These are phyloP conservation scores for Sicus ferrugineus DNA, from an alignment of 2,888 invertebrate species.

Conservation along the genomic window DNA sequence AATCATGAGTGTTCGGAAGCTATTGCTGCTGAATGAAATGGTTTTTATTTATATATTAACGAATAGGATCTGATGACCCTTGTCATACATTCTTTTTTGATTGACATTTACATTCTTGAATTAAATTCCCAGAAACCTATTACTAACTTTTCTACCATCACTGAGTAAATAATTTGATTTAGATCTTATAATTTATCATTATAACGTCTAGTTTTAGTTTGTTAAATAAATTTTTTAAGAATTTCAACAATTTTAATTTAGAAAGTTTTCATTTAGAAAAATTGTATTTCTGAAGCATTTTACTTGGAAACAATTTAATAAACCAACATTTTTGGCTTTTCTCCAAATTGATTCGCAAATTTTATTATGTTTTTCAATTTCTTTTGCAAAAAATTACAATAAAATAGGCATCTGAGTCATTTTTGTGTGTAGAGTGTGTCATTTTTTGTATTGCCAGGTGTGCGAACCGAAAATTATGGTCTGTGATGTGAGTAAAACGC, in stretches of 20 bases:
- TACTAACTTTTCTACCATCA: too few relatives aligned
- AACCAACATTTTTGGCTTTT: not conserved
- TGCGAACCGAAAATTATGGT: not conserved
- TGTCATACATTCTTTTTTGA: too few relatives aligned
- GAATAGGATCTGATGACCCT: too few relatives aligned
- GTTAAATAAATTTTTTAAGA: too few relatives aligned
- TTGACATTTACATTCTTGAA: too few relatives aligned
- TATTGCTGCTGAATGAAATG: too few relatives aligned
- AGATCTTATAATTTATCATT: too few relatives aligned
- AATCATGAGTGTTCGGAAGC: too few relatives aligned
- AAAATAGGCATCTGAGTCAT: not conserved
- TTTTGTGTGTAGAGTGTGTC: not conserved
- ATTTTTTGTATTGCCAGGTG: constrained; percentile 10
- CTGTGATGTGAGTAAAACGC: not conserved
- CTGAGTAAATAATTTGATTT: too few relatives aligned
- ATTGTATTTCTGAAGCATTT: not conserved
- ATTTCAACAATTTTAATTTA: not conserved
- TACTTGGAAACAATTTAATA: not conserved
- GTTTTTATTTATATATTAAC: too few relatives aligned
- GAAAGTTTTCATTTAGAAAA: not conserved
- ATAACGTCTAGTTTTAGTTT: too few relatives aligned
- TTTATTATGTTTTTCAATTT: not conserved
- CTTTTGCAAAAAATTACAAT: not conserved
- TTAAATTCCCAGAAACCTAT: too few relatives aligned
- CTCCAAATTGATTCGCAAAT: not conserved